Percentiles rank a stretch among this genome's conserved stretches.
These are phyloP conservation scores for Tenthredo notha DNA, from an alignment of 2,888 invertebrate species.

Conservation along the genomic window DNA sequence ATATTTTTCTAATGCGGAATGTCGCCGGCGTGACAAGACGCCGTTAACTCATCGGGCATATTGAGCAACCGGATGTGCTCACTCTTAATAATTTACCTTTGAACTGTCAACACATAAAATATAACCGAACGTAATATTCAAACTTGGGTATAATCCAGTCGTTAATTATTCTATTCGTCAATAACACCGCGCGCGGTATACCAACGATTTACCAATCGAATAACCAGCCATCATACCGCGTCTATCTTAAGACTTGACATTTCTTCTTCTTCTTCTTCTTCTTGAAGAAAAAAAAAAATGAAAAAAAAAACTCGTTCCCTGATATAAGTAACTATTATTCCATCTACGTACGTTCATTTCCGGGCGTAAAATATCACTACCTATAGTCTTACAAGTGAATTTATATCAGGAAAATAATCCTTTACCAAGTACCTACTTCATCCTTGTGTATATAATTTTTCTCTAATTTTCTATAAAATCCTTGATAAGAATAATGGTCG, in stretches of 20 bases:
- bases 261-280: background rate
- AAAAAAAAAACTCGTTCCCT: constrained; percentile 55
- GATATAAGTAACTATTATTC: background rate
- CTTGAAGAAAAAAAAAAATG: background rate
- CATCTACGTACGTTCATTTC: background rate
- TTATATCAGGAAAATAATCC: background rate
- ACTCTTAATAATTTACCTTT: constrained; percentile 71
- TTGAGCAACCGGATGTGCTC: constrained; percentile 75
- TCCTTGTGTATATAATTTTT: too few relatives aligned
- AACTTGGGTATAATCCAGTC: constrained; percentile 66
- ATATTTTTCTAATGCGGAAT: constrained; percentile 61
- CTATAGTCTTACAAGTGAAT: background rate
- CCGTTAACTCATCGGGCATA: constrained; percentile 67
- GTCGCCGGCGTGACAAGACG: constrained; percentile 71
- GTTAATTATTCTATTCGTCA: constrained; percentile 65
- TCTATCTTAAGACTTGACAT: constrained; percentile 53
- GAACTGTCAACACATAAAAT: constrained; percentile 67
- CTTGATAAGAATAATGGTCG: background rate
- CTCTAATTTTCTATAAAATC: background rate
- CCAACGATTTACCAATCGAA: constrained; percentile 14
- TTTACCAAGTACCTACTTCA: background rate
- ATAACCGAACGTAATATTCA: constrained; percentile 65
- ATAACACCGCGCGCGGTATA: constrained; percentile 55
- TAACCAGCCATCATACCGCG: constrained; percentile 30
- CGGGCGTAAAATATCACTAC: background rate